Base-by-base conservation (phyloP, 2,113 vertebrate species). In the Clarias batrachus region DNA sequence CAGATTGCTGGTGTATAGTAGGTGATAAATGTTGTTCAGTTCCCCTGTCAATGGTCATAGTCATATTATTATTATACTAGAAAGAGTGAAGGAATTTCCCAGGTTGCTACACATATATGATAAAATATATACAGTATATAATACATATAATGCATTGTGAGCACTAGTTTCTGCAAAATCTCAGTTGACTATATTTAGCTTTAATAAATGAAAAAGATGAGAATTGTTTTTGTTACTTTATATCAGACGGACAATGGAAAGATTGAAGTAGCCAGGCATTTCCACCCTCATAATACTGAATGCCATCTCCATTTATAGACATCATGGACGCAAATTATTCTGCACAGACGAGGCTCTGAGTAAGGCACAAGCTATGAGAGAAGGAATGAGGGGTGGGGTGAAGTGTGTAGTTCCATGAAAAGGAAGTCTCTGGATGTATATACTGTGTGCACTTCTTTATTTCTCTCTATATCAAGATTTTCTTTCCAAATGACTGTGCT, bases 241-340 rank as follows among this genome's bases (percentile, higher is more conserved):
- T 54, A 19, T 41, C 63, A 48, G 52, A 82, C 16, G 14, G 82
- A 78, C 25, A 17, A 30, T 68, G 78, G 56, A 62, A 33, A 71
- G 68, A 48, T 77, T 52, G 10, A 86, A 83, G 27, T 66, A 82
- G 71, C 78, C 81, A 89, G 81, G 77, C 78, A 13, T 60, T 89
- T 89, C 87, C 88, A 66, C 56, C 60, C 54, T 70, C 73, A 79
- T 56, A 25, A 60, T 85, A 86, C 85, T 76, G 89, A 90, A 94
- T 88, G 84, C 79, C 89, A 88, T 90, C 81, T 70, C 92, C 93
- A 91, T 93, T 92, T 94, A 92, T 94, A 94, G 91, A 89, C 85
- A 88, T 88, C 41, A 85, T 65, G 70, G 70, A 70, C 2, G 77
- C 82, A 88, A 86, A 89, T 88, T 66, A 86, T 56, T 79, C 62